phyloP scores from a whole-genome alignment of 2,797 vertebrate genomes.

The Cygnus olor region DNA sequence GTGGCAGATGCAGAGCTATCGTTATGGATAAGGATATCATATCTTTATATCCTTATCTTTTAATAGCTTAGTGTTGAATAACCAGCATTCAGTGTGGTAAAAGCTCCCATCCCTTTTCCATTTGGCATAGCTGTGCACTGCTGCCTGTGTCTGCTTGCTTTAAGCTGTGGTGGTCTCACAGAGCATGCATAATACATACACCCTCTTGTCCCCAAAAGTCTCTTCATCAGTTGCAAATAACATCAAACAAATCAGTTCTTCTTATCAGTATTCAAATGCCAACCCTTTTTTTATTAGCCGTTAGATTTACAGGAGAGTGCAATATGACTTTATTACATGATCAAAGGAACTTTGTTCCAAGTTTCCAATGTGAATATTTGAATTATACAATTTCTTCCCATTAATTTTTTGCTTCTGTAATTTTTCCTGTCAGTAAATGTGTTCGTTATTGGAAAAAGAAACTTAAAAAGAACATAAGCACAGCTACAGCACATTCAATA shows the following conservation, averaged over 20 bases:
- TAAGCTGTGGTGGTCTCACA: neutral
- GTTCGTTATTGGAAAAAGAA: conserved; percentile 47
- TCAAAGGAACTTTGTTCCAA: conserved; percentile 44
- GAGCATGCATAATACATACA: no score
- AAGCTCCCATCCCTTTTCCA: neutral
- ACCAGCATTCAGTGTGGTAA: rapidly evolving
- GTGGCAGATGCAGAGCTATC: neutral
- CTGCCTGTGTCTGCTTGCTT: neutral
- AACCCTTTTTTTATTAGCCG: neutral
- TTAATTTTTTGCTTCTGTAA: conserved; percentile 30
- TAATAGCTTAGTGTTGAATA: neutral
- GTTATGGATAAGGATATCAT: neutral
- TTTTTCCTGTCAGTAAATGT: conserved; percentile 47
- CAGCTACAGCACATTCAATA: conserved; percentile 1
- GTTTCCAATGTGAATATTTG: conserved; percentile 22
- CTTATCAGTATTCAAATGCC: neutral
- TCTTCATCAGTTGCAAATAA: neutral
- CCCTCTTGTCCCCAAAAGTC: neutral
- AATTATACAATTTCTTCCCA: neutral
- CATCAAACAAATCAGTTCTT: neutral
- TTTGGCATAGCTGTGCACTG: neutral
- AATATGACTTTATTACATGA: neutral
- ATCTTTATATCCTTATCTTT: neutral
- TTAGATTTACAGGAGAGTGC: neutral
- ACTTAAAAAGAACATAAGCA: neutral